Base-by-base conservation (phyloP, 2,113 vertebrate species). In the Cettia cetti region DNA sequence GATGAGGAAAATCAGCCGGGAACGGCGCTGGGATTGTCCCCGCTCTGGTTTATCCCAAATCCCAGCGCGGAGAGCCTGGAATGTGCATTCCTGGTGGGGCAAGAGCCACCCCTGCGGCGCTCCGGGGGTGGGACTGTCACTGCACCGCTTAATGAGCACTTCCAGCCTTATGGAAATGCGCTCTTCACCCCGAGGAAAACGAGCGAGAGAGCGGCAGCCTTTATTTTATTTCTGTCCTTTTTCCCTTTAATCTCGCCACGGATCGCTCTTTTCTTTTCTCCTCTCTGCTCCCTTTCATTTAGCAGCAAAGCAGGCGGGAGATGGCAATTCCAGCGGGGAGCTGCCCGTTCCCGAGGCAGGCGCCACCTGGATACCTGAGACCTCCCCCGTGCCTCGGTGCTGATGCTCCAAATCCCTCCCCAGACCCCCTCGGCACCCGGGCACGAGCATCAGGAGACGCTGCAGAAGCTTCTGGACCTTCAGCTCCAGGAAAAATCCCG, bases 401-500 rank as follows among this genome's bases (percentile, higher is more conserved):
- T 0, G 5, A 22, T 4, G 44, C 6, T 10, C 35, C 1, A 11
- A 44, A 53, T 2, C 76, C 86, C 39, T 37, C 33, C 54, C 49
- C 27, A 40, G 57, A n/a, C 6, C 39, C 31, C 30, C 11, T 23
- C 85, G 21, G 4, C 22, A 2, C 1, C 0, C 0, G 30, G 22
- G 8, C 7, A 5, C 0, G 0, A 44, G 37, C 59, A 8, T 2
- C 8, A 0, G 6, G 0, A 39, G 76, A 30, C 0, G 1, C 39
- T 7, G 54, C 24, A 1, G 4, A 50, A 54, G 45, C 10, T 31
- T 45, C 16, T 9, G 66, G 39, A 60, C 8, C 23, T 0, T 5
- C 2, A 8, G 3, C 13, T 50, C 33, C 28, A 6, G 7, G 3
- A 6, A 26, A 21, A 59, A 37, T 14, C 53, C 44, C 13, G 27